A percentile compares a stretch with the other conserved stretches of the same genome.
Evolutionary conservation across 2,113 vertebrate genomes (phyloP).

Genomic region (Salvelinus alpinus): DNA sequence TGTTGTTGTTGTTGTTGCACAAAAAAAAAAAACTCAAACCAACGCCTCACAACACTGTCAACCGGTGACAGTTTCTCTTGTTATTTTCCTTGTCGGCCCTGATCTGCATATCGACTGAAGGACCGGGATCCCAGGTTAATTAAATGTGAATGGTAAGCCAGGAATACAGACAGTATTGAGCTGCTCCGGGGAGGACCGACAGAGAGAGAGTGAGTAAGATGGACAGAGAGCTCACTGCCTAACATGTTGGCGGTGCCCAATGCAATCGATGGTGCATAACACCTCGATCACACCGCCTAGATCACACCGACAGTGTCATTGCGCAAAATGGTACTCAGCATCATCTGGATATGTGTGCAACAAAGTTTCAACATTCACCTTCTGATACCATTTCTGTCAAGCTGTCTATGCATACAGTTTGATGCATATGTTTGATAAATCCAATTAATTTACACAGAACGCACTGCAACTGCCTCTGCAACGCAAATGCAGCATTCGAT

Average conservation of each 20-base stretch:
- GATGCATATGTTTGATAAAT: too few relatives aligned
- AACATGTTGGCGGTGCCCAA: neutral
- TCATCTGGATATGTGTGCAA: too few relatives aligned
- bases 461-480: too few relatives aligned
- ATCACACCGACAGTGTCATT: too few relatives aligned
- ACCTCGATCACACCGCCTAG: too few relatives aligned
- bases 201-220: neutral
- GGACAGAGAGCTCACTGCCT: neutral
- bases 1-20: neutral
- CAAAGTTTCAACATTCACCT: too few relatives aligned
- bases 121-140: neutral
- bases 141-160: constrained; percentile 9
- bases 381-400: too few relatives aligned
- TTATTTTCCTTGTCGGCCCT: neutral
- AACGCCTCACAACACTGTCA: neutral
- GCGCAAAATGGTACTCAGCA: too few relatives aligned
- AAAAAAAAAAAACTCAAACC: neutral
- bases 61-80: neutral
- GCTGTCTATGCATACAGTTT: too few relatives aligned
- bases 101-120: constrained; percentile 6
- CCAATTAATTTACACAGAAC: too few relatives aligned
- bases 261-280: neutral
- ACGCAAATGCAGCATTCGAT: too few relatives aligned
- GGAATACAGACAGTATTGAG: neutral
- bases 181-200: neutral